A percentile compares a stretch with the other conserved stretches of the same genome.
These are phyloP conservation scores for Lytechinus pictus DNA, from an alignment of 35 echinoderm and acorn worm species.

Conservation along the genomic window DNA sequence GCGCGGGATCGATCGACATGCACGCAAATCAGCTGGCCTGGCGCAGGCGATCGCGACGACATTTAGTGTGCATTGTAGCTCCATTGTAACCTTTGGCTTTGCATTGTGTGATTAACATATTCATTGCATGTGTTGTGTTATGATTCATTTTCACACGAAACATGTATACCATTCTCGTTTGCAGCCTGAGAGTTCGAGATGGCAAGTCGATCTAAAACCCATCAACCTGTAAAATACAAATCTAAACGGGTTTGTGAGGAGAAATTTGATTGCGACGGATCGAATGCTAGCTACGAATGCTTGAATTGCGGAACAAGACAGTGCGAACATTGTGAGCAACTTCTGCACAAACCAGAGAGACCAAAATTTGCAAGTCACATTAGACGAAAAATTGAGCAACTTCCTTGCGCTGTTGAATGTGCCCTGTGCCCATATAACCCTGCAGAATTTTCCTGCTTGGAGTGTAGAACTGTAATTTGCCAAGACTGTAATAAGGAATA, in stretches of 20 bases:
- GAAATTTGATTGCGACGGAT: slow-evolving; percentile 77
- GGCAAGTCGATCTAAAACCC: slow-evolving; percentile 31
- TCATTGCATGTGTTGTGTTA: neutral
- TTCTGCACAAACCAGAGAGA: slow-evolving; percentile 74
- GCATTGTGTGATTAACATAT: neutral
- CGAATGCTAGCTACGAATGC: slow-evolving; percentile 79
- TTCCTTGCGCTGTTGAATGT: slow-evolving; percentile 83
- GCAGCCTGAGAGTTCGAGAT: neutral
- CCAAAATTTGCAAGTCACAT: slow-evolving; percentile 74
- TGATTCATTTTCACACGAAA: neutral
- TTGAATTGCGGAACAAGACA: slow-evolving; percentile 88
- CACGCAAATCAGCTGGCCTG: no score
- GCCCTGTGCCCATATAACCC: slow-evolving; percentile 82
- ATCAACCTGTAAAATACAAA: slow-evolving; percentile 25
- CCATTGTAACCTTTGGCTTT: neutral
- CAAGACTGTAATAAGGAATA: slow-evolving; percentile 83
- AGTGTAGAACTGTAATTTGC: slow-evolving; percentile 83
- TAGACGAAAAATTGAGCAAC: slow-evolving; percentile 81
- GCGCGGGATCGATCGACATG: no score
- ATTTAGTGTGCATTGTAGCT: neutral
- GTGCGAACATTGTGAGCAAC: slow-evolving; percentile 78
- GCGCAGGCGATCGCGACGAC: no score
- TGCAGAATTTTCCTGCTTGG: slow-evolving; percentile 81
- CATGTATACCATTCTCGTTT: slow-evolving; percentile 20
- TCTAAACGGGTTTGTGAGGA: slow-evolving; percentile 97